Conservation (phyloP, 2,113 vertebrate species). For the Gopherus evgoodei region DNA sequence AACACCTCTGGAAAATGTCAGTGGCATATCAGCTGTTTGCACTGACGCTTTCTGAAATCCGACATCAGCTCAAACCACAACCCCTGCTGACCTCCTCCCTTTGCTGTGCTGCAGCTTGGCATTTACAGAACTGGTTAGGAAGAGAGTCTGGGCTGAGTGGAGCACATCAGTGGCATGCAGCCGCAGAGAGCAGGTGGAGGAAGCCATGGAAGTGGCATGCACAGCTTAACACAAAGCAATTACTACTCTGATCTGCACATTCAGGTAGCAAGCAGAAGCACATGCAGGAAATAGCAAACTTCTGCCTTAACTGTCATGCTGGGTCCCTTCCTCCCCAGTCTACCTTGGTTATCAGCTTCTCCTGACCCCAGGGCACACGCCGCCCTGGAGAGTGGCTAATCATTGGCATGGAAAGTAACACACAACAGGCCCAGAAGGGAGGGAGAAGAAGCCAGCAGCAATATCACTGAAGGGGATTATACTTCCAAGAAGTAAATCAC, state of each 20-base stretch:
- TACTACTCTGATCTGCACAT: neutral
- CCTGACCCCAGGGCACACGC: neutral
- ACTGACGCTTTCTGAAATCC: rapidly evolving
- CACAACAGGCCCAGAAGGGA: neutral
- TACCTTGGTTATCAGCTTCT: neutral
- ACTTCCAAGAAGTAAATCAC: neutral
- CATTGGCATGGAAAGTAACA: neutral
- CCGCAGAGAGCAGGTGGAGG: neutral
- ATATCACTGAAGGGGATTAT: neutral
- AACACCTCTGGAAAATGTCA: neutral
- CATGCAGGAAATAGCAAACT: neutral
- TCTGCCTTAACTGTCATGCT: neutral
- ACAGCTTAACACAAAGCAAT: neutral
- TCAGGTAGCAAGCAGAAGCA: neutral
- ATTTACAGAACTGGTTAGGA: neutral
- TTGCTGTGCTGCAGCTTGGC: neutral
- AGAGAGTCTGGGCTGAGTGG: rapidly evolving
- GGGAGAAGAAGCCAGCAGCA: neutral
- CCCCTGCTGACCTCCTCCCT: neutral
- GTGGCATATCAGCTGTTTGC: neutral
- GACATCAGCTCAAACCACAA: neutral
- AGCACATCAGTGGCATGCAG: rapidly evolving
- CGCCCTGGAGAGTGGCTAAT: neutral
- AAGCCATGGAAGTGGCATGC: rapidly evolving
- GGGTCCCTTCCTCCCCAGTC: neutral